Percentiles rank a stretch among this genome's conserved stretches.
phyloP scores from a whole-genome alignment of 1,140 invertebrate species.

The Drosophila azteca region DNA sequence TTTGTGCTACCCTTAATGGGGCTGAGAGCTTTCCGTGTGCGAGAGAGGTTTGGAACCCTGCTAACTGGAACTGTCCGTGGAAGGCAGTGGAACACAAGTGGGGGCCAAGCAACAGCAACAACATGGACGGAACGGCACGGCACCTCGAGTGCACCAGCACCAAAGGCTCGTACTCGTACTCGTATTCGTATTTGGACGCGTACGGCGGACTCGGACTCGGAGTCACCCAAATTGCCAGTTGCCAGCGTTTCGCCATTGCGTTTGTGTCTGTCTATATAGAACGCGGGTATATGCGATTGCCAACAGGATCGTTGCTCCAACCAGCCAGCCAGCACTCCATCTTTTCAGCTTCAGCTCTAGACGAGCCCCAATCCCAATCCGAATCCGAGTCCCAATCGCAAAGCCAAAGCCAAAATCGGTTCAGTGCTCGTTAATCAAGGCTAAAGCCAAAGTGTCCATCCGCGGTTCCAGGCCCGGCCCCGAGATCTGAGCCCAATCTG shows the following conservation, averaged over 20 bases:
- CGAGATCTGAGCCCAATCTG: too few species aligned
- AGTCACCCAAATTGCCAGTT: slow-evolving; percentile 76
- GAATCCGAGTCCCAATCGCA: too few species aligned
- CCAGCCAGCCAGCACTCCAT: neutral
- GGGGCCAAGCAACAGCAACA: slow-evolving; percentile 12
- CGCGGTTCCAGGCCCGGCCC: slow-evolving; percentile 7
- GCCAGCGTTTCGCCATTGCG: slow-evolving; percentile 76
- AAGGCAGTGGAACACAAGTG: slow-evolving; percentile 42
- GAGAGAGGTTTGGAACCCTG: slow-evolving; percentile 25
- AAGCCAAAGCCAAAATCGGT: slow-evolving; percentile 6
- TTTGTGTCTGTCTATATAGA: slow-evolving; percentile 51
- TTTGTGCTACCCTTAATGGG: neutral
- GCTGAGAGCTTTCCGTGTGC: slow-evolving; percentile 21
- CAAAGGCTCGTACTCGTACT: slow-evolving; percentile 29
- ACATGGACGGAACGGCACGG: neutral
- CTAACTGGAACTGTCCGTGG: slow-evolving; percentile 45
- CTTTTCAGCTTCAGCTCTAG: neutral
- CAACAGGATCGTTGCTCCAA: too few species aligned
- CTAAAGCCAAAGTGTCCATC: too few species aligned
- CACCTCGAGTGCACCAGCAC: slow-evolving; percentile 47
- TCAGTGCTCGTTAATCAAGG: too few species aligned
- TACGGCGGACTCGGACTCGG: slow-evolving; percentile 15
- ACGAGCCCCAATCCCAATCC: too few species aligned
- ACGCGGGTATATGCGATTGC: too few species aligned
- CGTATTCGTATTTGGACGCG: slow-evolving; percentile 6